Percentiles rank a stretch among this genome's conserved stretches.
These are phyloP conservation scores for Tangara arthus DNA, from an alignment of 2,797 vertebrate species.

Conservation along the genomic window DNA sequence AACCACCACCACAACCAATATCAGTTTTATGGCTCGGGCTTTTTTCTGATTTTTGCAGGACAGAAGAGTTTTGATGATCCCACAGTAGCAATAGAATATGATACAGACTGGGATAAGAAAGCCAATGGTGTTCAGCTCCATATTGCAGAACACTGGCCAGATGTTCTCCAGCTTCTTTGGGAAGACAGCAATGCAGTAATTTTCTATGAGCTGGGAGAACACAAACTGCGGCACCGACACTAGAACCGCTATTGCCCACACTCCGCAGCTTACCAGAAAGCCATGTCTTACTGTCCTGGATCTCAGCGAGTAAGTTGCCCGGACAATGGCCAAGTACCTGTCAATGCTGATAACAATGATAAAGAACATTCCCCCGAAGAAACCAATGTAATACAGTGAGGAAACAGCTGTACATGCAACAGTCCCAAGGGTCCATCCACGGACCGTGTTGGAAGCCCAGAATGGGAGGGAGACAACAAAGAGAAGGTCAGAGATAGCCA, in stretches of 20 bases:
- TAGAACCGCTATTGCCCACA: conserved; percentile 80
- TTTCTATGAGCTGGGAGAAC: conserved; percentile 65
- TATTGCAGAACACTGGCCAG: conserved; percentile 69
- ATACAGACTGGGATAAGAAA: conserved; percentile 81
- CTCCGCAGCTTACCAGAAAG: conserved; percentile 65
- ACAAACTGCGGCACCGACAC: conserved; percentile 85
- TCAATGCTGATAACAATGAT: conserved; percentile 88
- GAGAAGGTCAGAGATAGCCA: conserved; percentile 88
- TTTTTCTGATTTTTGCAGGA: conserved; percentile 77
- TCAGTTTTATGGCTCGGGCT: conserved; percentile 77
- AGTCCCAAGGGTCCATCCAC: conserved; percentile 79
- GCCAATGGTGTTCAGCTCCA: conserved; percentile 83
- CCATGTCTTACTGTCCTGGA: conserved; percentile 78
- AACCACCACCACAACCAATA: conserved; percentile 79
- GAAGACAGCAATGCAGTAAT: conserved; percentile 69
- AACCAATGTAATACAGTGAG: conserved; percentile 81
- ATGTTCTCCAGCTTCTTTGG: conserved; percentile 52
- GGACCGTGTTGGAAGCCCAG: conserved; percentile 77
- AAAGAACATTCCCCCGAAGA: conserved; percentile 89
- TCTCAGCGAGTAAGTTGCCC: conserved; percentile 80
- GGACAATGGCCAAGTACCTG: conserved; percentile 88
- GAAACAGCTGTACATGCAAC: conserved; percentile 79
- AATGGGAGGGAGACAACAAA: conserved; percentile 87
- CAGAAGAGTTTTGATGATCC: conserved; percentile 81
- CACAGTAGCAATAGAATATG: conserved; percentile 84